Base-by-base conservation (phyloP, 2,888 invertebrate genomes). In the Drosophila differens region DNA sequence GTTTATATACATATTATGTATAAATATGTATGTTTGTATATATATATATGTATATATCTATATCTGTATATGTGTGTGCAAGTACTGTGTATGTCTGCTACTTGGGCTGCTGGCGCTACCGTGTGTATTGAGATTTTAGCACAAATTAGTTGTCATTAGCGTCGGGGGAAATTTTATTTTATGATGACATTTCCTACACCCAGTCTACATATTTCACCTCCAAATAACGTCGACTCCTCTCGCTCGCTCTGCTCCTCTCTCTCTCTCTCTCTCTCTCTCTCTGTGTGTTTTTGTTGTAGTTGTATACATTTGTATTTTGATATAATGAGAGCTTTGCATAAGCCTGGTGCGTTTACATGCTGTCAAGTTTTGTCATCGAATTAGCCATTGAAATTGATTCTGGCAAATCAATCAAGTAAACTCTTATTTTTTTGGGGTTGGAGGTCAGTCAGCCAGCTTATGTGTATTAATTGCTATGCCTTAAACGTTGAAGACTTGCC, bases 141-240 rank as follows among this genome's bases (percentile, higher is more conserved):
- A 74, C 86, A 87, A 87, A 87, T 87, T 87, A 87, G 89, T 83
- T 87, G 89, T 90, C 89, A 87, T 87, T 90, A 90, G 86, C 86
- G 90, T 81, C 89, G 69, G 70, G 90, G 90, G 90, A 86, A 90
- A 87, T 87, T 90, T 86, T 90, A 83, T 90, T 90, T 90, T 89
- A 79, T 81, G 86, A 90, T 83, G 70, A 81, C 81, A 81, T 82
- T 81, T 81, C 74, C 73, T 69, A 57, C 68, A 76, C 60, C 41
- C 65, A 58, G 61, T 60, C 72, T 60, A 67, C 75, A 78, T 82
- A 75, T 73, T 79, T 81, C 69, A 79, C 77, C 73, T 64, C 66
- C 63, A 69, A 81, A 76, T 69, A 72, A 59, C 54, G 61, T 66
- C 66, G 25, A 53, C 65, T 59, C 52, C 37, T 51, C 57, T 67